phyloP scores from a whole-genome alignment of 2,113 vertebrate genomes.

The Actenoides lindsayi region DNA sequence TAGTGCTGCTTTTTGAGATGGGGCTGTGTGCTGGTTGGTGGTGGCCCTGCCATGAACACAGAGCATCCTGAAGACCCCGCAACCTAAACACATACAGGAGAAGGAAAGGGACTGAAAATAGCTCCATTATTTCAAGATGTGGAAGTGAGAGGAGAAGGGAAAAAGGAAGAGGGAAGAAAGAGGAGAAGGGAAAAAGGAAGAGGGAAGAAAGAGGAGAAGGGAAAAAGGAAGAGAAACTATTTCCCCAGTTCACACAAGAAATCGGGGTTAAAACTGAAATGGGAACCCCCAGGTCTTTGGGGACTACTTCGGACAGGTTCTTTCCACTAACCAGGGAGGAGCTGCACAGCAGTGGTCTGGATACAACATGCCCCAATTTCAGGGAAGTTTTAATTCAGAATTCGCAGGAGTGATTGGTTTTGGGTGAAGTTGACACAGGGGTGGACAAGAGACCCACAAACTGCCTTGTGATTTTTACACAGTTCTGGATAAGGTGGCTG shows the following conservation, averaged over 20 bases:
- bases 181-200: too few species aligned
- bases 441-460: neutral
- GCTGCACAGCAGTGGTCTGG: neutral
- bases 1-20: neutral
- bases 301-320: neutral
- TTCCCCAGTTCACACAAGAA: neutral
- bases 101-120: neutral
- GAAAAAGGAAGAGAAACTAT: neutral
- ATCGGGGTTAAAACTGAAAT: neutral
- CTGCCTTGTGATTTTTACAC: neutral
- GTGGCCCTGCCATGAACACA: neutral
- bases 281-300: neutral
- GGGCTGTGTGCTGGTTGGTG: neutral
- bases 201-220: too few species aligned
- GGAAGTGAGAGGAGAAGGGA: neutral
- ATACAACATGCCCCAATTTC: accelerated
- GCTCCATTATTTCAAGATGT: neutral
- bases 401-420: neutral
- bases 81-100: neutral
- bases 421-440: neutral
- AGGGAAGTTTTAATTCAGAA: neutral
- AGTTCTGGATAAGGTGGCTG: neutral
- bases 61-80: neutral
- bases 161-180: too few species aligned
- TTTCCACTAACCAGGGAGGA: neutral